These are phyloP conservation scores for Hippocampus kuda DNA, from an alignment of 2,797 vertebrate genomes.

Conservation along the genomic window DNA sequence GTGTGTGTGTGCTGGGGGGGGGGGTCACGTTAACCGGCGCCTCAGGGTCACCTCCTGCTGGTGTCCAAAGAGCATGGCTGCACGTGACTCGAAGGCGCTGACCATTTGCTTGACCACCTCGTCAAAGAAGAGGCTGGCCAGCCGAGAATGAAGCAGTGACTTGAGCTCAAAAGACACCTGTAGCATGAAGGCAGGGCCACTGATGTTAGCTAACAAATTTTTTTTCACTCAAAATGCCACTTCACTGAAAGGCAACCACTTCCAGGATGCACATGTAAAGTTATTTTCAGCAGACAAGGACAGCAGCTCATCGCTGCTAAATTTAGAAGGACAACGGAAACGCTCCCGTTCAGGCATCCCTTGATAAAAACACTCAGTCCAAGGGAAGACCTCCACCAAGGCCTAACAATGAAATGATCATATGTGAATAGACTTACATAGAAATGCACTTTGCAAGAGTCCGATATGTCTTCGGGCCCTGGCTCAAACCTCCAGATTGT, in stretches of 20 bases:
- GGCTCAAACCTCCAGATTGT: conserved; percentile 71
- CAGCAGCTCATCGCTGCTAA: conserved; percentile 12
- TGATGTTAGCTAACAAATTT: background rate
- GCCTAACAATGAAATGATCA: too few species aligned
- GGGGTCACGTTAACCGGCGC: conserved; percentile 22
- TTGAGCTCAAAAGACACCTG: conserved; percentile 77
- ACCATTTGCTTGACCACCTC: conserved; percentile 76
- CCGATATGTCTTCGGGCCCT: conserved; percentile 34
- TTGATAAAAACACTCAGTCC: background rate
- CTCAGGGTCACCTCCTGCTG: conserved; percentile 19
- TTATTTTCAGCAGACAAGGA: conserved; percentile 29
- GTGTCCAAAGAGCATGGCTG: conserved; percentile 50
- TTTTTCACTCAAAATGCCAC: background rate
- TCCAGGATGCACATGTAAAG: background rate
- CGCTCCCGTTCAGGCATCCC: background rate
- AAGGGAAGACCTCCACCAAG: too few species aligned
- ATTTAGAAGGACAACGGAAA: conserved; percentile 15
- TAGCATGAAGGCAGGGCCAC: conserved; percentile 9
- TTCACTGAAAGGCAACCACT: background rate
- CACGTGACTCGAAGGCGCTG: conserved; percentile 64
- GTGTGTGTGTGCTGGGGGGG: background rate
- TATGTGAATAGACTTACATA: conserved; percentile 56
- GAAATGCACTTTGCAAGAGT: conserved; percentile 69
- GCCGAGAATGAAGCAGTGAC: conserved; percentile 69
- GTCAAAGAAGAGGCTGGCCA: conserved; percentile 68